A percentile compares a stretch with the other conserved stretches of the same genome.
phyloP scores from a whole-genome alignment of 1,140 invertebrate species.

The Drosophila equinoxialis region DNA sequence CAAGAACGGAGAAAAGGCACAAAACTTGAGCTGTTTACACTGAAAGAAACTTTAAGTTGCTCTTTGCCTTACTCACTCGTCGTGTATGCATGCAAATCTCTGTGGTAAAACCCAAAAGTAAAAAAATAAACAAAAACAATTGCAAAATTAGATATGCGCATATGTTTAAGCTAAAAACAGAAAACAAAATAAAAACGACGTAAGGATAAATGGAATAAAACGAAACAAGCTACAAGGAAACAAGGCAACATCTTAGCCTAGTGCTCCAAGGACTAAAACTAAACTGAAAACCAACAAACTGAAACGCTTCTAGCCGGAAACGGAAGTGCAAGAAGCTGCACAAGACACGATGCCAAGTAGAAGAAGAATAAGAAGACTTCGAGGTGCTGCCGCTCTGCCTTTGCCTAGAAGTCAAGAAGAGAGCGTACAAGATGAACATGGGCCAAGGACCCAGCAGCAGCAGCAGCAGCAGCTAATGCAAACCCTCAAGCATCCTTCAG shows the following conservation, averaged over 20 bases:
- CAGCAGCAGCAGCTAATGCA: slow-evolving; percentile 42
- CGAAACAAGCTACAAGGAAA: slow-evolving; percentile 51
- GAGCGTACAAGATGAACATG: slow-evolving; percentile 12
- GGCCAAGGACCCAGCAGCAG: slow-evolving; percentile 39
- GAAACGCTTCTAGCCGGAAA: slow-evolving; percentile 56
- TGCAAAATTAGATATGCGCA: slow-evolving; percentile 73
- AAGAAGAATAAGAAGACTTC: not conserved
- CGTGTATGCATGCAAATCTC: slow-evolving; percentile 53
- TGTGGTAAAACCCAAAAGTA: slow-evolving; percentile 54
- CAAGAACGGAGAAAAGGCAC: slow-evolving; percentile 34
- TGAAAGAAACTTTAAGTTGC: slow-evolving; percentile 8
- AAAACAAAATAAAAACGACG: slow-evolving; percentile 40
- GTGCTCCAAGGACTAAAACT: slow-evolving; percentile 41
- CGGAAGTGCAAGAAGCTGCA: slow-evolving; percentile 68
- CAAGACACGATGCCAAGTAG: slow-evolving; percentile 39
- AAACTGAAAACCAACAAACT: slow-evolving; percentile 64
- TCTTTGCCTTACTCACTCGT: slow-evolving; percentile 6
- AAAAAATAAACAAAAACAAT: slow-evolving; percentile 63
- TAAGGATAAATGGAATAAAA: slow-evolving; percentile 17
- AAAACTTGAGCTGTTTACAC: slow-evolving; percentile 2
- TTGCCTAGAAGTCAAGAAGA: slow-evolving; percentile 7
- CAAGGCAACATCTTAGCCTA: slow-evolving; percentile 51
- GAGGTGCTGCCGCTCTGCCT: slow-evolving; percentile 1
- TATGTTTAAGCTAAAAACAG: slow-evolving; percentile 71
- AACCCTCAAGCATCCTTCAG: slow-evolving; percentile 71